Base-by-base conservation (phyloP, 2,888 invertebrate species). In the Brachypalpus laphriformis region DNA sequence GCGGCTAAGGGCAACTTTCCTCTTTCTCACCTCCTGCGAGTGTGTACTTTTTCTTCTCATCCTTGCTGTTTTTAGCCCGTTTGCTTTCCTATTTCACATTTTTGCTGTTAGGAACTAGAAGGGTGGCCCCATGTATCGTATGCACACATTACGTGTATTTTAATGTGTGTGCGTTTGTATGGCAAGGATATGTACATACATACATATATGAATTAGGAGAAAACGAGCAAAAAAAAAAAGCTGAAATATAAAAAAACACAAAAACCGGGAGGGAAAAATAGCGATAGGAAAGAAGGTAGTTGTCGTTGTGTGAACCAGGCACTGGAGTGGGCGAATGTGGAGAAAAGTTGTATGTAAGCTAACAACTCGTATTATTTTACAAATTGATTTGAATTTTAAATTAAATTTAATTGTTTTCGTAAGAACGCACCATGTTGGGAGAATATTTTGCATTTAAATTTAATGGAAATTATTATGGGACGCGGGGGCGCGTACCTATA, bases 1-100 rank as follows among this genome's bases (percentile, higher is more conserved):
- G 83, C 83, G 87, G 88, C 88, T 89, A 89, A 89, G 88, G 89
- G 88, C 88, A 88, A 87, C 87, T 88, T 87, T 87, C 87, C 72
- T 87, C 22, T 6, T 9, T 22, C 9, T 25, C 86, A 59, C 68
- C 65, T 63, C 34, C 42, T 14, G 42, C 28, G 65, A 37, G 47
- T 45, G 47, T 74, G n/a, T 54, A 75, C 61, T 72, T 57, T 18
- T 47, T 70, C 51, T 51, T 61, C 22, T 75, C 68, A 61, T 63
- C 59, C 34, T 74, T 71, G 20, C 65, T 71, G 70, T 77, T 47
- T 70, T 68, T 59, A 40, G 63, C 49, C 68, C 20, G 59, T 47
- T 42, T 68, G 45, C 75, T 81, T 70, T 75, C 54, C 74, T 77
- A 74, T 82, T 87, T 83, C 66, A 61, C 75, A 56, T 81, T 68